Conservation (phyloP, 2,797 vertebrate genomes). For the Australoheros facetus region DNA sequence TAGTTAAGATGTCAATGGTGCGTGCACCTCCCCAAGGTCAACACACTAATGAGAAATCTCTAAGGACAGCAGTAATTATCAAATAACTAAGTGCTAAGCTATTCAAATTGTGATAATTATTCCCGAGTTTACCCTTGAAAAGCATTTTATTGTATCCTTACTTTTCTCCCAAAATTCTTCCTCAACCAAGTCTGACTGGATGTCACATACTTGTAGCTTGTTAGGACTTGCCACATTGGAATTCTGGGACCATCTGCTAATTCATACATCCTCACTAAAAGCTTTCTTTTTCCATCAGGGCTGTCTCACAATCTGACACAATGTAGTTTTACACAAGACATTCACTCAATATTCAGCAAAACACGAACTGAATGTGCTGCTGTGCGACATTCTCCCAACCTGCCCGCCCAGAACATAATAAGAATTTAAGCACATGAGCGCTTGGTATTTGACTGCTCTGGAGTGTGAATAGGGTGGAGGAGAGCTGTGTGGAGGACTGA, state of each 20-base stretch:
- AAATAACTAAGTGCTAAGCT: conserved; percentile 67
- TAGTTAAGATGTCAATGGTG: conserved; percentile 77
- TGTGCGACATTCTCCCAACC: conserved; percentile 37
- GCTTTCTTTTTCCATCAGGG: conserved; percentile 58
- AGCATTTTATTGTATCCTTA: conserved; percentile 55
- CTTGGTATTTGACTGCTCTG: conserved; percentile 46
- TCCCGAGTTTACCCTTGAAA: conserved; percentile 60
- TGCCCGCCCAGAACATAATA: conserved; percentile 38
- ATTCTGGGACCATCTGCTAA: conserved; percentile 69
- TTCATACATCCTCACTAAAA: conserved; percentile 69
- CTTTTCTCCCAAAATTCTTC: conserved; percentile 25
- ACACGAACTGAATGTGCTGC: conserved; percentile 23
- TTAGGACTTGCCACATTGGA: conserved; percentile 62
- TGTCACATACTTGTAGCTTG: conserved; percentile 41
- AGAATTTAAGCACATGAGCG: conserved; percentile 52
- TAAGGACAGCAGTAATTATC: conserved; percentile 76
- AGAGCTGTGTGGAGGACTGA: conserved; percentile 62
- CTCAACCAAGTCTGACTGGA: conserved; percentile 8
- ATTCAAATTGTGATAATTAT: conserved; percentile 65
- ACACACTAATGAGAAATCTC: conserved; percentile 77
- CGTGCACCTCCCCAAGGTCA: conserved; percentile 79
- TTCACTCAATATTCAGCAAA: conserved; percentile 56
- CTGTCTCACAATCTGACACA: conserved; percentile 68
- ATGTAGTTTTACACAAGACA: conserved; percentile 54
- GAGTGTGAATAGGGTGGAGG: conserved; percentile 54